These are phyloP conservation scores for Craseonycteris thonglongyai DNA, from an alignment of 2,113 vertebrate species.

Conservation along the genomic window DNA sequence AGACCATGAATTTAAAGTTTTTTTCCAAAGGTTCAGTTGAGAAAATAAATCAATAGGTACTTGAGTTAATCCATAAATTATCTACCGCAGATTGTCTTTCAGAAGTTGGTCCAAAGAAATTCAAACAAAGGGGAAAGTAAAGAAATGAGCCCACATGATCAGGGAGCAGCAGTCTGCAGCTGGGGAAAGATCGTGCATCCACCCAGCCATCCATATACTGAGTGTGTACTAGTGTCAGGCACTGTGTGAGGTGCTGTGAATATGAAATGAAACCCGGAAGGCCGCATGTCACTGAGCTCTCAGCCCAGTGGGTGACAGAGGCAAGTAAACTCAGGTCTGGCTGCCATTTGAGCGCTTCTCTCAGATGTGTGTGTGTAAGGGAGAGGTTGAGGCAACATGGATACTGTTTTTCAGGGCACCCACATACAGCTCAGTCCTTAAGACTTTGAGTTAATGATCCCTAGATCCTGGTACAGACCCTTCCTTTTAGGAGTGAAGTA, in stretches of 20 bases:
- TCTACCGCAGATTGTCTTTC: not conserved
- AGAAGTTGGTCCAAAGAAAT: not conserved
- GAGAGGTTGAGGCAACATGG: not conserved
- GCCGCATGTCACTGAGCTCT: not conserved
- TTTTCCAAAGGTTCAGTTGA: not conserved
- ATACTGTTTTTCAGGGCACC: not conserved
- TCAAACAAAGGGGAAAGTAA: not conserved
- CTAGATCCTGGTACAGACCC: not conserved
- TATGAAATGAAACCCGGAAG: not conserved
- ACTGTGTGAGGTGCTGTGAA: not conserved
- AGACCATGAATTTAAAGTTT: slow-evolving; percentile 27
- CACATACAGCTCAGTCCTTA: not conserved
- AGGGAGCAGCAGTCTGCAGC: not conserved
- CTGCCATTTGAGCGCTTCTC: not conserved
- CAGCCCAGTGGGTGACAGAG: not conserved
- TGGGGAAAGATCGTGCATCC: not conserved
- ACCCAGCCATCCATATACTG: not conserved
- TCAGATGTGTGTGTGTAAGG: not conserved
- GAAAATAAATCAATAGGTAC: slow-evolving; percentile 37
- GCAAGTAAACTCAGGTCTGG: not conserved
- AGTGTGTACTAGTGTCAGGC: not conserved
- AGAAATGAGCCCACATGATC: not conserved
- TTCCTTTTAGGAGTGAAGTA: not conserved
- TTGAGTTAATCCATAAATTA: slow-evolving; percentile 42
- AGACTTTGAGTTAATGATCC: not conserved